phyloP scores from a whole-genome alignment of 1,140 invertebrate genomes.

The Drosophila eugracilis region DNA sequence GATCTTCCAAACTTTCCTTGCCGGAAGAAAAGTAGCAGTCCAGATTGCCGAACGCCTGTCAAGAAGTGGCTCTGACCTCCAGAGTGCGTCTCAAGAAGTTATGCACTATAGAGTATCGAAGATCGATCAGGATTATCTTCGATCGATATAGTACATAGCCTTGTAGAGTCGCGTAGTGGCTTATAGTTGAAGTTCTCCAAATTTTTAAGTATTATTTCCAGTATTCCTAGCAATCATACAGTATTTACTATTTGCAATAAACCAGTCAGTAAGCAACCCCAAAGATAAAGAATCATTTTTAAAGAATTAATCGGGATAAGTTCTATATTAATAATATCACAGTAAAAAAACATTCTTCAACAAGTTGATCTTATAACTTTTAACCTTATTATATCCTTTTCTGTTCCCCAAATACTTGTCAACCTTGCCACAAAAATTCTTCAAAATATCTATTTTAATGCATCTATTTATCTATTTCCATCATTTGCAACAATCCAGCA shows the following conservation, averaged over 20 bases:
- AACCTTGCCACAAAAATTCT: too few relatives aligned
- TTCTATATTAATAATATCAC: too few relatives aligned
- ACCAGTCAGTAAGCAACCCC: constrained; percentile 4
- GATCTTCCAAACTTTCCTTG: constrained; percentile 19
- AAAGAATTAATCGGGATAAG: too few relatives aligned
- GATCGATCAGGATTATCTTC: neutral
- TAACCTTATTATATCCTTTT: too few relatives aligned
- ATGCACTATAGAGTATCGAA: constrained; percentile 53
- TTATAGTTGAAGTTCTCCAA: constrained; percentile 41
- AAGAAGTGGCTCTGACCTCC: constrained; percentile 34
- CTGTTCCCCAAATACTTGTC: neutral
- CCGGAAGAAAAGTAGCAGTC: neutral
- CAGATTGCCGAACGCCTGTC: neutral
- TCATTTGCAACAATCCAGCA: constrained; percentile 33
- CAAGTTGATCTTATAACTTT: too few relatives aligned
- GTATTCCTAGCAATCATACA: neutral
- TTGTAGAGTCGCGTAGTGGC: constrained; percentile 37
- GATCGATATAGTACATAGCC: constrained; percentile 52
- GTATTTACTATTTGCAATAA: constrained; percentile 34
- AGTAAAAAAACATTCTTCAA: too few relatives aligned
- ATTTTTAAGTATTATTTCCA: constrained; percentile 28
- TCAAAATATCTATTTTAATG: constrained; percentile 5
- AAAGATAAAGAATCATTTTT: neutral
- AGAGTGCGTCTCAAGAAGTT: constrained; percentile 24
- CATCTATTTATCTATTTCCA: neutral